Percentiles rank a stretch among this genome's conserved stretches.
Conservation (phyloP, 1,140 invertebrate genomes). For the Plectus sambesii region DNA sequence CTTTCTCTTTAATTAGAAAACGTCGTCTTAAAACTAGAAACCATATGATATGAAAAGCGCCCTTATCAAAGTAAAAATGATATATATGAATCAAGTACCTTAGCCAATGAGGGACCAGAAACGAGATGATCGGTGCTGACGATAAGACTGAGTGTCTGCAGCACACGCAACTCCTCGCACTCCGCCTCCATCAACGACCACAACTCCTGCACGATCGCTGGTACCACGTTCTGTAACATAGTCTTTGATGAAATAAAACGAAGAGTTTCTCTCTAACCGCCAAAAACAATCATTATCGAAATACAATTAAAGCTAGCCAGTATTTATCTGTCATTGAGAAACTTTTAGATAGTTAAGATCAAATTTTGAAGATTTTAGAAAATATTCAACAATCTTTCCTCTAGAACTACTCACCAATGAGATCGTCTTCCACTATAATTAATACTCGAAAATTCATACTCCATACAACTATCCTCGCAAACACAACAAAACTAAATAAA, state of each 20-base stretch:
- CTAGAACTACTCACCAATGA: too few species aligned
- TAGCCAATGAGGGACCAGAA: constrained; percentile 74
- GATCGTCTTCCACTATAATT: too few species aligned
- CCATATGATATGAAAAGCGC: constrained; percentile 37
- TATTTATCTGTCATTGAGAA: too few species aligned
- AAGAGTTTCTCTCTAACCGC: neutral
- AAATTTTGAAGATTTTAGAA: too few species aligned
- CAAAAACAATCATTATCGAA: too few species aligned
- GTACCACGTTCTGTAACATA: constrained; percentile 64
- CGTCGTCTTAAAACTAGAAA: constrained; percentile 1
- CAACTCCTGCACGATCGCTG: constrained; percentile 78
- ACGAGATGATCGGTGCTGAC: constrained; percentile 85
- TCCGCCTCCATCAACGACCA: constrained; percentile 83
- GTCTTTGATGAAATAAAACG: constrained; percentile 64
- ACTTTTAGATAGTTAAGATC: too few species aligned
- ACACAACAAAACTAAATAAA: constrained; percentile 2
- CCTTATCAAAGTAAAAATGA: neutral
- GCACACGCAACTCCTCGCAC: constrained; percentile 83
- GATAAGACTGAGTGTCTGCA: constrained; percentile 85
- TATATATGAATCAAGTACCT: constrained; percentile 5
- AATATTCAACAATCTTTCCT: too few species aligned
- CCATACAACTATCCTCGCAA: neutral
- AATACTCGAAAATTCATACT: too few species aligned
- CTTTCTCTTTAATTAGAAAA: too few species aligned
- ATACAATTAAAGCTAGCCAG: too few species aligned